phyloP scores from a whole-genome alignment of 2,888 invertebrate genomes.

The Diploptera punctata region DNA sequence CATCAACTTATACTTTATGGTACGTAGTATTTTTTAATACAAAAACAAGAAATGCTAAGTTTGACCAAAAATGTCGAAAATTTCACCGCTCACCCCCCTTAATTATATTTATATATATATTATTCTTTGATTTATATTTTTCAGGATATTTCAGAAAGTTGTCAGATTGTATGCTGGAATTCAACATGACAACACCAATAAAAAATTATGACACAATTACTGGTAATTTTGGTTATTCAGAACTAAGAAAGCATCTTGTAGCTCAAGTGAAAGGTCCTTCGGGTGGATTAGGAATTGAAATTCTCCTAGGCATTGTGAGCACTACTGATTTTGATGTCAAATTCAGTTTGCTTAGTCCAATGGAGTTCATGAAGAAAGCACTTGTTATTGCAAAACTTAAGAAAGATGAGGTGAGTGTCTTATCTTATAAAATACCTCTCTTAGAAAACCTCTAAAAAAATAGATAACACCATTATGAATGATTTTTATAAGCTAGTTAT shows the following conservation, averaged over 20 bases:
- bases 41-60: too few relatives aligned
- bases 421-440: too few relatives aligned
- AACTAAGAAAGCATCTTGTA: slow-evolving; percentile 72
- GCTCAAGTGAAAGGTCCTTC: slow-evolving; percentile 74
- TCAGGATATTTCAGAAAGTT: slow-evolving; percentile 72
- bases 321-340: slow-evolving; percentile 75
- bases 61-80: too few relatives aligned
- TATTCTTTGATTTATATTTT: too few relatives aligned
- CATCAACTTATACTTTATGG: too few relatives aligned
- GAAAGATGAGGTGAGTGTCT: slow-evolving; percentile 63
- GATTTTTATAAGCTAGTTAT: too few relatives aligned
- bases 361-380: slow-evolving; percentile 71
- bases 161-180: slow-evolving; percentile 75
- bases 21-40: too few relatives aligned
- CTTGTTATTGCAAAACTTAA: slow-evolving; percentile 73
- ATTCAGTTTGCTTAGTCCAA: slow-evolving; percentile 74
- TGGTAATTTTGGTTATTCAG: slow-evolving; percentile 75
- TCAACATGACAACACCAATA: slow-evolving; percentile 78
- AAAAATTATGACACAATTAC: slow-evolving; percentile 69
- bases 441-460: too few relatives aligned
- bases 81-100: too few relatives aligned
- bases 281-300: slow-evolving; percentile 73
- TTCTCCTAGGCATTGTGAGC: slow-evolving; percentile 63
- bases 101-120: too few relatives aligned
- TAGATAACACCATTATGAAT: too few relatives aligned